These are phyloP conservation scores for Anguilla obscura DNA, from an alignment of 2,797 vertebrate species.

Conservation along the genomic window DNA sequence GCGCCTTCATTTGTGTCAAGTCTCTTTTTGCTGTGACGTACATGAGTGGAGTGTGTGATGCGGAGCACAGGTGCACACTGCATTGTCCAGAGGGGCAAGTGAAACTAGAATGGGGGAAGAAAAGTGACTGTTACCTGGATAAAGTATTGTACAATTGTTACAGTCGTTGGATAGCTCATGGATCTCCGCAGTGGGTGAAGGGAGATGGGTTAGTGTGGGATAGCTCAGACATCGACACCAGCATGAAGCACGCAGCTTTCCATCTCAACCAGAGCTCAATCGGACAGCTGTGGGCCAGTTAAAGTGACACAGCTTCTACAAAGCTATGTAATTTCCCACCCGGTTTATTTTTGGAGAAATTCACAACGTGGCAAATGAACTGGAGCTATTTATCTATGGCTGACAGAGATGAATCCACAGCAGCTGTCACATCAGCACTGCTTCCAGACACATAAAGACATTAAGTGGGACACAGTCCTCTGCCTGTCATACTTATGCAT, in stretches of 20 bases:
- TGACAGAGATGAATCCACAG: neutral
- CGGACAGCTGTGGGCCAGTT: neutral
- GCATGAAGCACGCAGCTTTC: neutral
- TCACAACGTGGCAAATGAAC: neutral
- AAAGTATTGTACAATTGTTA: too few species aligned
- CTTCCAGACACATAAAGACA: neutral
- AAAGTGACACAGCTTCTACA: neutral
- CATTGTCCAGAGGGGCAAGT: too few species aligned
- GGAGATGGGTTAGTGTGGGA: neutral
- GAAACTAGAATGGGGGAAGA: too few species aligned
- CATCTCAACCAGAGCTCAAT: neutral
- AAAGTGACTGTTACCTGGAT: too few species aligned
- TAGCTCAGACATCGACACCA: neutral
- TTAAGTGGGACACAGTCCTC: neutral
- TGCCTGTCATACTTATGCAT: neutral
- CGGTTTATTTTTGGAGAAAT: conserved; percentile 11
- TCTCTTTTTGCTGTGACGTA: too few species aligned
- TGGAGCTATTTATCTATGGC: neutral
- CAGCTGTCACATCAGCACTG: neutral
- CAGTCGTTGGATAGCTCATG: neutral
- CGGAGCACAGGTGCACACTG: too few species aligned
- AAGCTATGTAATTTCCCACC: neutral
- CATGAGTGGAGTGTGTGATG: too few species aligned
- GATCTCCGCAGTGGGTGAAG: neutral
- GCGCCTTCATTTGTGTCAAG: too few species aligned